Base-by-base conservation (phyloP, 2,888 invertebrate species). In the Catocala nupta region DNA sequence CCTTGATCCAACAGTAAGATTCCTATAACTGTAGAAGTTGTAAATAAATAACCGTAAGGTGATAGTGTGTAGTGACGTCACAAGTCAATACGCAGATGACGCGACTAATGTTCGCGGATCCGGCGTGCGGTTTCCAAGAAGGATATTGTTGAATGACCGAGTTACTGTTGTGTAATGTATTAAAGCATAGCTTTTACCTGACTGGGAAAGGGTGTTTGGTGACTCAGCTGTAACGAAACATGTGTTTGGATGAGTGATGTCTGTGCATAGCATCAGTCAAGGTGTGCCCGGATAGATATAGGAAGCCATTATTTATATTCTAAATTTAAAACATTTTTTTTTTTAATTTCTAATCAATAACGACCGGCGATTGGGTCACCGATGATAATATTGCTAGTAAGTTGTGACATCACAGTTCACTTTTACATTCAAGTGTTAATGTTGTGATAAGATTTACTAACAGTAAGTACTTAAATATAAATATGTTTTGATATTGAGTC, bases 31-130 rank as follows among this genome's bases (percentile, higher is more conserved):
- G 64, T 66, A 58, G 0, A 57, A 63, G 64, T 57, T 59, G 58
- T 68, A 69, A 68, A 47, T 47, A 12, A 64, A 58, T 63, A 68
- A 11, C 64, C 63, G 64, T 66, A 56, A 64, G 42, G 51, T 48
- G 59, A 57, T 49, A 42, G 49, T 59, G 25, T 13, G 25, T 45
- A 25, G 42, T 80, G 77, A 78, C 75, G 79, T 78, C 78, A 81
- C 34, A 43, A 66, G 59, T 70, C 71, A 66, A 70, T 70, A 70
- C 71, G 68, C 68, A 65, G 69, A 65, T 76, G 74, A 81, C 75
- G 80, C 76, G 78, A 75, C 81, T 78, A 71, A 59, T 70, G 61
- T 82, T 77, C 79, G 63, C 68, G 69, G 79, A 81, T 75, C 72
- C 69, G 75, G 71, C 63, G 66, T 56, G 65, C 52, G 55, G 65